Evolutionary conservation across 2,113 vertebrate species (phyloP).

Genomic region (rat (Rattus norvegicus)): DNA sequence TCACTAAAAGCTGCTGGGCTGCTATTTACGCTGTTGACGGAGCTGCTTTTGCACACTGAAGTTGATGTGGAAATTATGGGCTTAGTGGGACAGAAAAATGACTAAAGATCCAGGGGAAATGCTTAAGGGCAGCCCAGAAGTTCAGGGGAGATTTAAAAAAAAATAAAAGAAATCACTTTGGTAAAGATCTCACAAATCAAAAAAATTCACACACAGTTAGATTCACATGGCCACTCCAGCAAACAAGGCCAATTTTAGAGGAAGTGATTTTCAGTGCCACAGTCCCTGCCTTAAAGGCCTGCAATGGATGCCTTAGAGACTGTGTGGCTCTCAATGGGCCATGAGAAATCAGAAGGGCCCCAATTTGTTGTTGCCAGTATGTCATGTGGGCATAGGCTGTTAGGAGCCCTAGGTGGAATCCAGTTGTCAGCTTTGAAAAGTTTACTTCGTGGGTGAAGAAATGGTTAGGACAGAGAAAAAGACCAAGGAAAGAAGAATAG

Average conservation of each 20-base stretch:
- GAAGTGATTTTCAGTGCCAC: not conserved
- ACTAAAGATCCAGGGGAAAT: not conserved
- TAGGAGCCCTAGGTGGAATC: not conserved
- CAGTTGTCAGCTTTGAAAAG: not conserved
- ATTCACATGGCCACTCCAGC: not conserved
- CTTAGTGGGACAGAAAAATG: not conserved
- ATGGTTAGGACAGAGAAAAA: not conserved
- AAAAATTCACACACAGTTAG: not conserved
- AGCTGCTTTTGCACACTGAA: not conserved
- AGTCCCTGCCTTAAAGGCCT: not conserved
- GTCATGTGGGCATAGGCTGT: not conserved
- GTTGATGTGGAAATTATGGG: not conserved
- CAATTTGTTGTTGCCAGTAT: not conserved
- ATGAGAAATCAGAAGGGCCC: not conserved
- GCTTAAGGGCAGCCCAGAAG: not conserved
- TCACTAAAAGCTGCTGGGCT: not conserved
- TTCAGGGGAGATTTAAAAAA: not conserved
- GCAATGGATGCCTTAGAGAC: not conserved
- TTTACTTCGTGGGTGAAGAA: not conserved
- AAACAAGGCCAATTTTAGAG: not conserved
- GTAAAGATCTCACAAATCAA: not conserved
- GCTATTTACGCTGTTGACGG: not conserved
- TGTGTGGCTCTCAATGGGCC: accelerated
- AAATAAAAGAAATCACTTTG: not conserved
- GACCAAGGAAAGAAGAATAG: not conserved